Evolutionary conservation across 2,888 invertebrate genomes (phyloP).

Genomic region (Hermaeophaga mercurialis): DNA sequence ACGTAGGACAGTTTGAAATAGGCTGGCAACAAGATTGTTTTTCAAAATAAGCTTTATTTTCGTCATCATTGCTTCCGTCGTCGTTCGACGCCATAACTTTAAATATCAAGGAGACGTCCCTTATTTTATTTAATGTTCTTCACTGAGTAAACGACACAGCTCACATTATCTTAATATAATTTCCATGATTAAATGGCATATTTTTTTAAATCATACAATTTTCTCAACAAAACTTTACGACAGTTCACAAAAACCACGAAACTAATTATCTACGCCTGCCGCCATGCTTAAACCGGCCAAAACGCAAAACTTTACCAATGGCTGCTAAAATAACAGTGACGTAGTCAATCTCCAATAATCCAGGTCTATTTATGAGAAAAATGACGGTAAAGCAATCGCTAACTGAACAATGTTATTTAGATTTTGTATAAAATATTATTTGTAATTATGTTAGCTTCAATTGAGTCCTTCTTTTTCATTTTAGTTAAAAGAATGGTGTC

Average conservation of each 20-base stretch:
- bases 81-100: slow-evolving; percentile 52
- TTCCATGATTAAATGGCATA: slow-evolving; percentile 10
- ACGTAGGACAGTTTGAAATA: slow-evolving; percentile 30
- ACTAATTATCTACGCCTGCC: slow-evolving; percentile 47
- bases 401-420: neutral
- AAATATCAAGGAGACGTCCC: slow-evolving; percentile 30
- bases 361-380: neutral
- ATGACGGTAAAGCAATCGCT: neutral
- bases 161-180: slow-evolving; percentile 30
- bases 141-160: slow-evolving; percentile 16
- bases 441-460: neutral
- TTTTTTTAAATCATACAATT: slow-evolving; percentile 9
- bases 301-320: slow-evolving; percentile 32
- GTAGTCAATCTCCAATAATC: slow-evolving; percentile 6
- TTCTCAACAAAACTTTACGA: slow-evolving; percentile 28
- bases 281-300: slow-evolving; percentile 50
- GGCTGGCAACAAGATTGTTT: slow-evolving; percentile 34
- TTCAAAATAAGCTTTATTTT: slow-evolving; percentile 45
- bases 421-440: neutral
- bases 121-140: slow-evolving; percentile 31
- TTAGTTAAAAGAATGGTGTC: too few species aligned
- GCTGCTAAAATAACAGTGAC: slow-evolving; percentile 17
- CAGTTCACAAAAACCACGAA: slow-evolving; percentile 37
- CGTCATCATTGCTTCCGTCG: slow-evolving; percentile 47
- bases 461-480: too few species aligned